Percentiles rank a stretch among this genome's conserved stretches.
These are phyloP conservation scores for Drosophila imparisetae DNA, from an alignment of 2,888 invertebrate species.

Conservation along the genomic window DNA sequence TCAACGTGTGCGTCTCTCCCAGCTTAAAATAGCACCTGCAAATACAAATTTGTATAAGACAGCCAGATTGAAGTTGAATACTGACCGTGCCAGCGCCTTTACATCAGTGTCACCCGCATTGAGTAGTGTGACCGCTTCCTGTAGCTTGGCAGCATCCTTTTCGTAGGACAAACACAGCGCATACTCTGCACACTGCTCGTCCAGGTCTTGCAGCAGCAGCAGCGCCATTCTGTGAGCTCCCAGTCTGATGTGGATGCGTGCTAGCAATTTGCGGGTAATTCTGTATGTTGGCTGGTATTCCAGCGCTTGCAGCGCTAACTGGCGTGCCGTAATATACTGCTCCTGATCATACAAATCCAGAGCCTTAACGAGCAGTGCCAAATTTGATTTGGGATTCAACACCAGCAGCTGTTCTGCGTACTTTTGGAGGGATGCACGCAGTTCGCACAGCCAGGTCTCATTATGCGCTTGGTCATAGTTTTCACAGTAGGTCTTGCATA, in stretches of 20 bases:
- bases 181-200: constrained; percentile 42
- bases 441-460: constrained; percentile 50
- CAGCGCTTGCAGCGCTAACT: constrained; percentile 85
- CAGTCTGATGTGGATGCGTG: constrained; percentile 85
- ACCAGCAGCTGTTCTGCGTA: constrained; percentile 86
- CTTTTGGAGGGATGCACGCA: constrained; percentile 83
- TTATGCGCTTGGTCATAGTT: constrained; percentile 51
- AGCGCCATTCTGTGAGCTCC: constrained; percentile 86
- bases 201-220: constrained; percentile 66
- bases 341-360: constrained; percentile 86
- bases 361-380: constrained; percentile 87
- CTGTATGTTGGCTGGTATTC: constrained; percentile 84
- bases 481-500: constrained; percentile 87
- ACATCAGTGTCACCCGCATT: constrained; percentile 67
- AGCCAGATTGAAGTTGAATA: background rate
- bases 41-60: background rate
- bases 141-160: constrained; percentile 76
- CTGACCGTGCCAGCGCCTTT: constrained; percentile 74
- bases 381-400: constrained; percentile 87
- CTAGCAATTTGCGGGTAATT: constrained; percentile 85
- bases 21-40: constrained; percentile 77
- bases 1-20: constrained; percentile 54
- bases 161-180: constrained; percentile 79
- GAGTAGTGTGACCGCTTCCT: constrained; percentile 85
- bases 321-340: constrained; percentile 86